Conservation (phyloP, 2,113 vertebrate genomes). For the Aviceda subcristata region DNA sequence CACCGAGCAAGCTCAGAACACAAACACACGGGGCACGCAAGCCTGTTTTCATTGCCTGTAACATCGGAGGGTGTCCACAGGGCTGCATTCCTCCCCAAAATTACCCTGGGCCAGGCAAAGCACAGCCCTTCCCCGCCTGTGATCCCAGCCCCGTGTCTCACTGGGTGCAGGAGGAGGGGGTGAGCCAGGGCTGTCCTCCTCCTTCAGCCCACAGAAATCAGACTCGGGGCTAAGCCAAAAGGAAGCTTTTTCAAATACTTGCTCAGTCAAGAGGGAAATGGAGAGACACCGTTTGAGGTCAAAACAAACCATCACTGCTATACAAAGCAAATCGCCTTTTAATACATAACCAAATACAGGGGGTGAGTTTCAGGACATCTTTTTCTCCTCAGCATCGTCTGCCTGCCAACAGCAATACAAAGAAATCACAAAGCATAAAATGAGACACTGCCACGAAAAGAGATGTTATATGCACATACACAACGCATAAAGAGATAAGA, state of each 20-base stretch:
- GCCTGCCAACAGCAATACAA: neutral
- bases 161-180: rapidly evolving
- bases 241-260: neutral
- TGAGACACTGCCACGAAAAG: neutral
- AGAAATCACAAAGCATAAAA: neutral
- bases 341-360: neutral
- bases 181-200: neutral
- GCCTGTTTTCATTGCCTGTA: neutral
- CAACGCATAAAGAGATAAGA: neutral
- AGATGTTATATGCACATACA: neutral
- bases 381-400: neutral
- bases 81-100: neutral
- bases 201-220: neutral
- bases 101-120: neutral
- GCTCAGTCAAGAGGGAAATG: neutral
- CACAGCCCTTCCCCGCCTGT: neutral
- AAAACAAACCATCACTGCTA: neutral
- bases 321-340: neutral
- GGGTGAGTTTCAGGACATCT: neutral
- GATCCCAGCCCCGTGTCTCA: rapidly evolving
- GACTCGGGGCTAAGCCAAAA: rapidly evolving
- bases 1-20: neutral
- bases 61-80: rapidly evolving
- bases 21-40: neutral
- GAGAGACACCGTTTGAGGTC: neutral